Conservation (phyloP, 37 sponge, comb jelly and placozoan genomes). For the Amphimedon queenslandica region DNA sequence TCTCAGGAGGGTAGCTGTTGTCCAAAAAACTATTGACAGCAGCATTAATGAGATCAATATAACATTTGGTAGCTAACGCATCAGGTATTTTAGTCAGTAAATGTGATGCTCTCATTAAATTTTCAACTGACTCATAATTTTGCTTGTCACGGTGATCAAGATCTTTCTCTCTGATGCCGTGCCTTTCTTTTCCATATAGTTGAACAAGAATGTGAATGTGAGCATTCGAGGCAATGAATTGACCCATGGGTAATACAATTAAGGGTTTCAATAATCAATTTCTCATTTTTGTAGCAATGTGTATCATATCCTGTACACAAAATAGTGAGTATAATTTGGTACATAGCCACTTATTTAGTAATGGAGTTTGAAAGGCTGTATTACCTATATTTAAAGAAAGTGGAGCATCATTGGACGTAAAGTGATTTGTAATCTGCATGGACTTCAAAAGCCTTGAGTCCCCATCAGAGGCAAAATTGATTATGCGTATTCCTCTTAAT, state of each 20-base stretch:
- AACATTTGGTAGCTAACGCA: background rate
- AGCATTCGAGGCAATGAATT: background rate
- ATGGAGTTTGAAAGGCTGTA: background rate
- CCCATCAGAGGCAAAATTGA: conserved; percentile 19
- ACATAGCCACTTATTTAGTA: background rate
- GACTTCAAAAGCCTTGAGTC: conserved; percentile 21
- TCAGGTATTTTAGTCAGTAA: background rate
- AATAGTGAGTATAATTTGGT: background rate
- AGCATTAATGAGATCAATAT: background rate
- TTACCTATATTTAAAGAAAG: background rate
- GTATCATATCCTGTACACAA: conserved; percentile 21
- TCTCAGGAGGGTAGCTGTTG: background rate
- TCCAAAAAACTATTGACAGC: conserved; percentile 4
- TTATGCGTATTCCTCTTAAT: conserved; percentile 2
- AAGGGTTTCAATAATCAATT: conserved; percentile 13
- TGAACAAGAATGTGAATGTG: background rate
- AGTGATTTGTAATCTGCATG: conserved; percentile 10
- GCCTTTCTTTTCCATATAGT: conserved; percentile 9
- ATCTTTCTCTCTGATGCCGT: conserved; percentile 28
- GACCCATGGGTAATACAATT: conserved; percentile 18
- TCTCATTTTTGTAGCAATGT: conserved; percentile 27
- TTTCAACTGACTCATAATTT: conserved; percentile 5
- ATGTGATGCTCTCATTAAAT: background rate
- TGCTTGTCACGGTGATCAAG: conserved; percentile 28
- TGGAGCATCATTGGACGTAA: background rate